Evolutionary conservation across 2,113 vertebrate species (phyloP).

Genomic region (Hippocampus barbouri): DNA sequence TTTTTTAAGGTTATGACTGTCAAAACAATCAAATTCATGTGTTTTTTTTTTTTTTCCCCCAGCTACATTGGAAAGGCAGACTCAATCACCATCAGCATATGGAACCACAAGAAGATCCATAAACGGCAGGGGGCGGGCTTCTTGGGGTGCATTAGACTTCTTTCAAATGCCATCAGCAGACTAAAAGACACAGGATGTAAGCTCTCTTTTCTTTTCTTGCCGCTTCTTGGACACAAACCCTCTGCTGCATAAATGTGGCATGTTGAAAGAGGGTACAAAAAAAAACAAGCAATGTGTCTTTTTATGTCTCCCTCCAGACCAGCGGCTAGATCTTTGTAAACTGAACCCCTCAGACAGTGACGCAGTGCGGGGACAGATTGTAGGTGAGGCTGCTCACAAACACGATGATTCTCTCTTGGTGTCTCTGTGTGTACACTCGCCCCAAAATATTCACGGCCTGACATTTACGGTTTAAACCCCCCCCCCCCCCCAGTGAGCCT

Average conservation of each 20-base stretch:
- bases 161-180: conserved; percentile 95
- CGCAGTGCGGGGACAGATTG: conserved; percentile 95
- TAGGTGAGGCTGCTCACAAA: conserved; percentile 77
- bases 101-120: conserved; percentile 99
- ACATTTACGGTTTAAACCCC: conserved; percentile 9
- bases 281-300: background rate
- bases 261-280: background rate
- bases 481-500: conserved; percentile 82
- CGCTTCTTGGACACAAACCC: background rate
- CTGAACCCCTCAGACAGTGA: conserved; percentile 95
- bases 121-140: conserved; percentile 97
- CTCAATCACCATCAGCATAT: conserved; percentile 97
- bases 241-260: background rate
- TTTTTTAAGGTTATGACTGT: background rate
- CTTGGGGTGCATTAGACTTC: conserved; percentile 92
- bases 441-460: conserved; percentile 10
- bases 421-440: conserved; percentile 1
- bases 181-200: conserved; percentile 97
- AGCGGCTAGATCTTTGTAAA: conserved; percentile 99
- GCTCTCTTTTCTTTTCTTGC: conserved; percentile 1
- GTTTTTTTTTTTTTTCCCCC: conserved; percentile 8
- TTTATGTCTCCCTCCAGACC: conserved; percentile 74
- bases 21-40: background rate
- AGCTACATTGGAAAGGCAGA: conserved; percentile 96
- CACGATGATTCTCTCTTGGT: background rate